A percentile compares a stretch with the other conserved stretches of the same genome.
Conservation (phyloP, 2,113 vertebrate genomes). For the Okapia johnstoni region DNA sequence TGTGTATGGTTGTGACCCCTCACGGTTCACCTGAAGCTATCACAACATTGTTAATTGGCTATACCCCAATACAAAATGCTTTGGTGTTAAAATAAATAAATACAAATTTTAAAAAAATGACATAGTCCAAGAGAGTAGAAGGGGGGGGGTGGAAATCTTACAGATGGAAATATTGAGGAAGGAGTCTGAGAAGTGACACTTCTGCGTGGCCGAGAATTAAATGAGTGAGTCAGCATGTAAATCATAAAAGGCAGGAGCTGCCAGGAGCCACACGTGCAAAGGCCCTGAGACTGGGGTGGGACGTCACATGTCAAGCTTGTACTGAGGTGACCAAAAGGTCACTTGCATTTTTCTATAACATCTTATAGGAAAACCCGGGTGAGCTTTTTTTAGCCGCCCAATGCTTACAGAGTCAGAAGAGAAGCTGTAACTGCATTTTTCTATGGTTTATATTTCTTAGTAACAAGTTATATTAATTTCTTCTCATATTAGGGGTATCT, state of each 20-base stretch:
- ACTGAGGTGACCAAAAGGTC: background rate
- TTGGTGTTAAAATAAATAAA: background rate
- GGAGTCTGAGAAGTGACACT: background rate
- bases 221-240: background rate
- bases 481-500: background rate
- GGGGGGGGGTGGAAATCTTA: background rate
- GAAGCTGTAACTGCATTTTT: background rate
- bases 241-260: background rate
- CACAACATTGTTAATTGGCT: background rate
- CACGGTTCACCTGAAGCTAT: no score
- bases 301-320: background rate
- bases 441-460: background rate
- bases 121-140: background rate
- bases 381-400: background rate
- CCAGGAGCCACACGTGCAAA: background rate
- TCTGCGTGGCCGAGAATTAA: background rate
- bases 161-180: background rate
- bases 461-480: background rate
- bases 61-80: background rate
- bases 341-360: background rate
- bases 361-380: background rate
- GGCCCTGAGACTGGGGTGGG: background rate
- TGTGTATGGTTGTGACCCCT: rapidly evolving
- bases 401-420: background rate
- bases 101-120: background rate